Evolutionary conservation across 2,888 invertebrate genomes (phyloP).

Genomic region (Stenodera caucasica): DNA sequence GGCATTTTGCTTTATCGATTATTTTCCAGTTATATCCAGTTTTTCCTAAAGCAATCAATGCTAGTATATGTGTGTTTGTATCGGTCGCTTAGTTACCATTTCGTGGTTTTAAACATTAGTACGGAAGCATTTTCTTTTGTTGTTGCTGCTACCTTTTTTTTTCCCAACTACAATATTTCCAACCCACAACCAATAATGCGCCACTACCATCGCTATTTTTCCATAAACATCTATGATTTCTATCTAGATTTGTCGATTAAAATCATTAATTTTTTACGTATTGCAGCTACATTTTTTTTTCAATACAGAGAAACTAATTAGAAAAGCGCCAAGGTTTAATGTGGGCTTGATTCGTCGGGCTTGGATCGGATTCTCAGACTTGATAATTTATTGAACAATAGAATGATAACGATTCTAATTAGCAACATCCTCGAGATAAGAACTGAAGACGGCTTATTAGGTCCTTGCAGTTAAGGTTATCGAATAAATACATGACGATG

Average conservation of each 20-base stretch:
- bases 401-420: slow-evolving; percentile 14
- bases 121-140: slow-evolving; percentile 48
- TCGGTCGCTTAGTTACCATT: slow-evolving; percentile 48
- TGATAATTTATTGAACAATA: slow-evolving; percentile 11
- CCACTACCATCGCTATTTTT: slow-evolving; percentile 30
- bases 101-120: slow-evolving; percentile 46
- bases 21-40: slow-evolving; percentile 49
- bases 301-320: background rate
- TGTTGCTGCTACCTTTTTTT: slow-evolving; percentile 42
- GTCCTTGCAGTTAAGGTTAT: slow-evolving; percentile 18
- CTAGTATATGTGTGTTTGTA: slow-evolving; percentile 49
- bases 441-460: slow-evolving; percentile 8
- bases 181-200: slow-evolving; percentile 41
- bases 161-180: background rate
- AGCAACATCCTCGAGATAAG: slow-evolving; percentile 16
- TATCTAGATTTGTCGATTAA: slow-evolving; percentile 38
- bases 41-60: slow-evolving; percentile 53
- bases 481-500: slow-evolving; percentile 10
- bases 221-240: slow-evolving; percentile 36
- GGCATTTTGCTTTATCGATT: slow-evolving; percentile 50
- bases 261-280: slow-evolving; percentile 28
- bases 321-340: background rate
- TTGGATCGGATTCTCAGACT: slow-evolving; percentile 3
- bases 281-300: slow-evolving; percentile 27
- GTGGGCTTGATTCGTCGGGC: too few species aligned